A percentile compares a stretch with the other conserved stretches of the same genome.
Evolutionary conservation across 2,797 vertebrate species (phyloP).

Genomic region (Sebastes matsubarae): DNA sequence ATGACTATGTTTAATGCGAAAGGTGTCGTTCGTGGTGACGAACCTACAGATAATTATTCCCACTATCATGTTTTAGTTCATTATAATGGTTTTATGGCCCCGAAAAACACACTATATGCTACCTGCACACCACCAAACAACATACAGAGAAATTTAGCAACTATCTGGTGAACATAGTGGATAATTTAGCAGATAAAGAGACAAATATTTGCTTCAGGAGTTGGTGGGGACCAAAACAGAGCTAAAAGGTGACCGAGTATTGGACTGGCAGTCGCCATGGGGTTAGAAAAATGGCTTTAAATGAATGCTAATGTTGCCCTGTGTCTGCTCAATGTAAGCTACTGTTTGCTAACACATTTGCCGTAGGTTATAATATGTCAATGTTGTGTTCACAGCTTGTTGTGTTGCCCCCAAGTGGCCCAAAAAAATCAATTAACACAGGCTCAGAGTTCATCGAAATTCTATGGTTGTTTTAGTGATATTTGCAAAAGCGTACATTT

Average conservation of each 20-base stretch:
- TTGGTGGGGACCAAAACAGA: background rate
- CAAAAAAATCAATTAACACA: background rate
- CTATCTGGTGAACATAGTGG: background rate
- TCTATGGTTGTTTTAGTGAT: background rate
- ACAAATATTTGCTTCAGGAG: background rate
- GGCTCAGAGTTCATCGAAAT: background rate
- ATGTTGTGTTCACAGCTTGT: background rate
- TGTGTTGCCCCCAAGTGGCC: too few species aligned
- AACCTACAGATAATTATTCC: background rate
- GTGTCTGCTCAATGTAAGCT: background rate
- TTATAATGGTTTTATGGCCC: background rate
- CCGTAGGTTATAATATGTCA: background rate
- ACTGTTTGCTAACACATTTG: background rate
- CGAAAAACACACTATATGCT: background rate
- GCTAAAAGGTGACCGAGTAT: background rate
- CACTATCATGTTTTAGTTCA: background rate
- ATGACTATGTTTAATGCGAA: background rate
- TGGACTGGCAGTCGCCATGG: background rate
- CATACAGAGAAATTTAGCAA: background rate
- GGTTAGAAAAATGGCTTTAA: background rate
- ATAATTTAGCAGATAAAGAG: background rate
- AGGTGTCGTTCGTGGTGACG: background rate
- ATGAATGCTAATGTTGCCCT: background rate
- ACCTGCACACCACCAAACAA: background rate
- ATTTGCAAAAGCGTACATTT: background rate